Evolutionary conservation across 1,140 invertebrate genomes (phyloP).

Genomic region (Manduca sexta): DNA sequence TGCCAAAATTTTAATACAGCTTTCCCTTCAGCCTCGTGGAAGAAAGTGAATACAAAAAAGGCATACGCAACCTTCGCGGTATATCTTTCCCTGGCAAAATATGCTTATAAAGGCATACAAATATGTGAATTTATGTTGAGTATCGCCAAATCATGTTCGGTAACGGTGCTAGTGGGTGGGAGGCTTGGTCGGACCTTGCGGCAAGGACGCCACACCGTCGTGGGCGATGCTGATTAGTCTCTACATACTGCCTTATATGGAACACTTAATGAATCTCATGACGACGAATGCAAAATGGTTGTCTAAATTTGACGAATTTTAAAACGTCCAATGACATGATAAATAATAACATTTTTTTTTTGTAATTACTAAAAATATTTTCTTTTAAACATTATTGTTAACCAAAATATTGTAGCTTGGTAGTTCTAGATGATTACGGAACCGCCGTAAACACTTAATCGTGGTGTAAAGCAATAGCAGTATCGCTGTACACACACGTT

Average conservation of each 20-base stretch:
- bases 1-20: no score
- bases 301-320: no score
- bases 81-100: no score
- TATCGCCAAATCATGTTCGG: slow-evolving; percentile 1
- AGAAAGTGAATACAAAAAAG: no score
- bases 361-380: no score
- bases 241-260: slow-evolving; percentile 51
- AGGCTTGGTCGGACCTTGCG: slow-evolving; percentile 58
- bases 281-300: no score
- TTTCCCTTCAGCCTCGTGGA: no score
- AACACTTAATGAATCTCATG: not conserved
- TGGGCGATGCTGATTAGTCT: slow-evolving; percentile 33
- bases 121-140: not conserved
- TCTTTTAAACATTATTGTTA: no score
- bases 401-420: no score
- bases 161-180: slow-evolving; percentile 38
- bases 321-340: no score
- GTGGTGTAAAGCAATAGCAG: not conserved
- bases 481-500: not conserved
- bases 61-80: not conserved
- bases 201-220: slow-evolving; percentile 48
- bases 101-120: no score
- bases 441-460: not conserved
- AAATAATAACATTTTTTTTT: no score
- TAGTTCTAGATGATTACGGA: not conserved